Base-by-base conservation (phyloP, 2,113 vertebrate species). In the Pitta sordida region DNA sequence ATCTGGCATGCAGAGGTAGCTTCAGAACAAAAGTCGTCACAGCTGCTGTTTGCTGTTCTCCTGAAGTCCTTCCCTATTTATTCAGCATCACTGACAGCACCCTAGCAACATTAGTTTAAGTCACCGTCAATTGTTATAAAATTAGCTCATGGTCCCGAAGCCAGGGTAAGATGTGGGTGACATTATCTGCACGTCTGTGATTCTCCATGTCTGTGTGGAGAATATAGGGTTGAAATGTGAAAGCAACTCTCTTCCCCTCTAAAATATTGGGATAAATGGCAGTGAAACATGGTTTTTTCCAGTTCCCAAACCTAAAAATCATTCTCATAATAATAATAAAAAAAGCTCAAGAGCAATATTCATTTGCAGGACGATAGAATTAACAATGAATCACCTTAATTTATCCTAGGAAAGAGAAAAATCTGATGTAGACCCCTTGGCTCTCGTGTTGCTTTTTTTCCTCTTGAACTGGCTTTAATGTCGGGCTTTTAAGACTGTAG, bases 41-140 rank as follows among this genome's bases (percentile, higher is more conserved):
- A 95, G 80, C 84, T 93, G 92, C 93, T 97, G 90, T 96, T 95
- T 88, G 48, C 76, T 83, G 58, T 34, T 89, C 88, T 95, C 60
- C 92, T 97, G 86, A 75, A 96, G 96, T 94, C 96, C 89, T 94
- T 90, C 94, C 87, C 94, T 95, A 95, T 96, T 96, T 96, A 96
- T 97, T 97, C 96, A 96, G 94, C 95, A 96, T 96, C 96, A 92
- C 96, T 96, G 95, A 91, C 95, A 94, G 86, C 79, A 90, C 60
- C 93, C 91, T 96, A 86, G 86, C 92, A 91, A 94, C 85, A 84
- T 65, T 82, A 85, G 67, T 90, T 95, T 90, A 90, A 93, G 93
- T 86, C 94, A 91, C 77, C 46, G 0, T 73, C 94, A 79, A 88
- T 39, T 75, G 91, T 83, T 86, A 91, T 58, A 87, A 95, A 94